Conservation (phyloP, 2,888 invertebrate genomes). For the Cryptocheilus praepositus region DNA sequence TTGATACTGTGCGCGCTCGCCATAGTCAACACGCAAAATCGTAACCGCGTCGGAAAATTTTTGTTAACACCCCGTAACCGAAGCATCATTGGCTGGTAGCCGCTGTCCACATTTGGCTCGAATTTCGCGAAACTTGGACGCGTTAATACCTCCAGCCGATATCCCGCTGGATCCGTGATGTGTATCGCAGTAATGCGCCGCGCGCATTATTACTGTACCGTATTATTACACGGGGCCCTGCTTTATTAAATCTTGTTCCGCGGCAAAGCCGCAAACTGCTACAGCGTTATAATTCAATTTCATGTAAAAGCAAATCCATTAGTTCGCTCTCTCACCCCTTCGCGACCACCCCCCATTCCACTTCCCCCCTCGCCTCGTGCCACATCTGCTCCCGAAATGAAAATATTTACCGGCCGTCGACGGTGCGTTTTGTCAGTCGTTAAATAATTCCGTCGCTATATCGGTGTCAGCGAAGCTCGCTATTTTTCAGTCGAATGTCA, state of each 20-base stretch:
- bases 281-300: constrained; percentile 55
- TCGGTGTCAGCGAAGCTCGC: too few relatives aligned
- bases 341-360: not conserved
- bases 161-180: not conserved
- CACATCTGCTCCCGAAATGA: constrained; percentile 46
- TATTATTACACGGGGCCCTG: constrained; percentile 50
- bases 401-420: constrained; percentile 30
- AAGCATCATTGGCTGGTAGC: too few relatives aligned
- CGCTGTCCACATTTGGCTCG: too few relatives aligned
- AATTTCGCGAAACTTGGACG: too few relatives aligned
- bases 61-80: too few relatives aligned
- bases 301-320: constrained; percentile 56
- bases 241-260: constrained; percentile 57
- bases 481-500: too few relatives aligned
- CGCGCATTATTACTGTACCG: constrained; percentile 48
- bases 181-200: constrained; percentile 43
- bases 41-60: too few relatives aligned
- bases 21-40: too few relatives aligned
- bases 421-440: too few relatives aligned
- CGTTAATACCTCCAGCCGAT: too few relatives aligned
- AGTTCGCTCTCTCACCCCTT: constrained; percentile 23
- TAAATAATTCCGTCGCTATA: too few relatives aligned
- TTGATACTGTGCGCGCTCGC: too few relatives aligned
- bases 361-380: constrained; percentile 13
- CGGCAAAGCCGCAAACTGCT: constrained; percentile 54